Base-by-base conservation (phyloP, 1,140 invertebrate genomes). In the Cepaea nemoralis region DNA sequence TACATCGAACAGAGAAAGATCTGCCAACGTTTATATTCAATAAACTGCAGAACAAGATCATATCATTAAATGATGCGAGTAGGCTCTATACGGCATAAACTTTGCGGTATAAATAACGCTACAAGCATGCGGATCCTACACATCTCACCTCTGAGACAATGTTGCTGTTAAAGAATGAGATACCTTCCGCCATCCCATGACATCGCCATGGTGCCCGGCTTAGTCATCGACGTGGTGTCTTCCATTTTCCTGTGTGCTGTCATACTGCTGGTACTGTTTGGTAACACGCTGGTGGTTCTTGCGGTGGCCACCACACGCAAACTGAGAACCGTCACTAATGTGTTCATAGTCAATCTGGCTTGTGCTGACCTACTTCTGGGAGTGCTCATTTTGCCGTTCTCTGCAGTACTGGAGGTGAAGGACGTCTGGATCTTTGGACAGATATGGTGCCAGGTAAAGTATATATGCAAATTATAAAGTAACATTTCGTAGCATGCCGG, bases 271-370 rank as follows among this genome's bases (percentile, higher is more conserved):
- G 87, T 86, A 31, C 71, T 88, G n/a, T 67, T 85, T 10, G 87
- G 87, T 33, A 90, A 90, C 77, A 63, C 84, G 14, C 73, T 83
- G 22, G 83, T 90, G 22, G 85, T 90, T 22, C 24, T 86, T 8
- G 84, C 88, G n/a, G 84, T 86, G 35, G 48, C 40, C 14, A 66
- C 80, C 35, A 85, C 84, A 63, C 84, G 85, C 55, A 85, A 83
- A 70, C 83, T 90, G 63, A 79, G 87, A 78, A 88, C 87, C 59
- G 88, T 87, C 12, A 94, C 94, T 69, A 98, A 98, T 89, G 97
- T 96, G 87, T 98, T 98, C 88, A 93, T 98, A 59, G 97, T 97
- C 89, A 96, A 95, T 89, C 92, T 99, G 86, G 97, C 97, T 5
- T 93, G 99, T 55, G 97, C 97, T 0, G 98, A 99, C 90, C 93